These are phyloP conservation scores for Liolophura sinensis DNA, from an alignment of 1,140 invertebrate genomes.

Conservation along the genomic window DNA sequence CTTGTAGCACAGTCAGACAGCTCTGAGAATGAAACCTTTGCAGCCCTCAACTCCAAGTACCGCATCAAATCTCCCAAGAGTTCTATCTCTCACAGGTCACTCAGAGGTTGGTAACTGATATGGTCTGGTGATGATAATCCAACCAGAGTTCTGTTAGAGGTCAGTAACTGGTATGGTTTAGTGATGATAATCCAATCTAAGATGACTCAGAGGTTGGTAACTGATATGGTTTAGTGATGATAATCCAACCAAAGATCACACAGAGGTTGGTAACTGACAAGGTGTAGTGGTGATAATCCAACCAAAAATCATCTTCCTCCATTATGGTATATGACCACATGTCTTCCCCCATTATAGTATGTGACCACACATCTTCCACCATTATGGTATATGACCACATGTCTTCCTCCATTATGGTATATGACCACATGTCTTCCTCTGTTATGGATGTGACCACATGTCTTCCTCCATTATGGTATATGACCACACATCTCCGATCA, in stretches of 20 bases:
- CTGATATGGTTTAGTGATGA: not conserved
- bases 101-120: conserved; percentile 33
- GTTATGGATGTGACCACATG: not conserved
- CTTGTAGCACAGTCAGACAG: conserved; percentile 21
- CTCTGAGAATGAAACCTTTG: conserved; percentile 23
- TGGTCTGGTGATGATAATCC: not conserved
- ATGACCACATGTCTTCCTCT: too few species aligned
- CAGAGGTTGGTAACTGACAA: too few species aligned
- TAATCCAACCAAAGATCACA: not conserved
- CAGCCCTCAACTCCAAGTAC: conserved; percentile 18
- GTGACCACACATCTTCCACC: too few species aligned
- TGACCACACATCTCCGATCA: too few species aligned
- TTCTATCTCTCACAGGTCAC: conserved; percentile 32
- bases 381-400: not conserved
- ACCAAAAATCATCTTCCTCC: too few species aligned
- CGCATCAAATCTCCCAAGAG: conserved; percentile 37
- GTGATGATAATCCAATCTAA: not conserved
- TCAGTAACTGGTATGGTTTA: not conserved
- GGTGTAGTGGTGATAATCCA: not conserved
- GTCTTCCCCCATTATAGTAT: too few species aligned
- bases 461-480: too few species aligned
- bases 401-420: too few species aligned
- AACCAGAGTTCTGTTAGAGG: not conserved
- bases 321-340: too few species aligned
- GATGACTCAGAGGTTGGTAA: not conserved